Conservation (phyloP, 2,797 vertebrate species). For the Acanthurus leucopareius region DNA sequence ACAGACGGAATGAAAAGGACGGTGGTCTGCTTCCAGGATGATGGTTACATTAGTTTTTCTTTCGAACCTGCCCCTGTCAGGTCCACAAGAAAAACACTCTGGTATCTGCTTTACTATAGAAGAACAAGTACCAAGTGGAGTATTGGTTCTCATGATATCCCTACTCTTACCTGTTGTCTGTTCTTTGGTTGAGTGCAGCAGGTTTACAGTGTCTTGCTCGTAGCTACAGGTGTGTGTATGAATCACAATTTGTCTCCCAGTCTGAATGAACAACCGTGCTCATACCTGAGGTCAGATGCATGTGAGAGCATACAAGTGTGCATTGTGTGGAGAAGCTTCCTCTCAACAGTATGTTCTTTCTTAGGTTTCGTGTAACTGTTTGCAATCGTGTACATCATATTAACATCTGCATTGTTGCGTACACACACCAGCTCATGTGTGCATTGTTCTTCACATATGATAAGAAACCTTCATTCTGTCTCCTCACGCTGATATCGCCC, state of each 20-base stretch:
- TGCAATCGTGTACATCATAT: constrained; percentile 15
- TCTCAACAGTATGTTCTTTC: background rate
- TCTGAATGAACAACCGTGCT: constrained; percentile 22
- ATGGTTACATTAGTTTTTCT: too few species aligned
- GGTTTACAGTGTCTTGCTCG: background rate
- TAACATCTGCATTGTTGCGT: constrained; percentile 14
- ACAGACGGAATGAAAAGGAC: too few species aligned
- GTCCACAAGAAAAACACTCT: too few species aligned
- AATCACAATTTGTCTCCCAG: background rate
- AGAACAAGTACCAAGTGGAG: too few species aligned
- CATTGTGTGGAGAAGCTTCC: background rate
- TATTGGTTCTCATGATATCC: too few species aligned
- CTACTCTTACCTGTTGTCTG: background rate
- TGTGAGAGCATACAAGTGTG: background rate
- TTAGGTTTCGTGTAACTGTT: background rate
- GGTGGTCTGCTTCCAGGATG: too few species aligned
- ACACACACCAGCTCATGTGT: background rate
- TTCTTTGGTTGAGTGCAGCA: background rate
- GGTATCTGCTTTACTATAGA: too few species aligned
- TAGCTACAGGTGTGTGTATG: background rate
- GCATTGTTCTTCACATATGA: constrained; percentile 29
- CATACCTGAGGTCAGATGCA: constrained; percentile 48
- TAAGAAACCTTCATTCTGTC: constrained; percentile 61
- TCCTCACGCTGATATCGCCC: constrained; percentile 67
- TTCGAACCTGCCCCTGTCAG: too few species aligned